Evolutionary conservation across 2,888 invertebrate genomes (phyloP).

Genomic region (Lycaena phlaeas): DNA sequence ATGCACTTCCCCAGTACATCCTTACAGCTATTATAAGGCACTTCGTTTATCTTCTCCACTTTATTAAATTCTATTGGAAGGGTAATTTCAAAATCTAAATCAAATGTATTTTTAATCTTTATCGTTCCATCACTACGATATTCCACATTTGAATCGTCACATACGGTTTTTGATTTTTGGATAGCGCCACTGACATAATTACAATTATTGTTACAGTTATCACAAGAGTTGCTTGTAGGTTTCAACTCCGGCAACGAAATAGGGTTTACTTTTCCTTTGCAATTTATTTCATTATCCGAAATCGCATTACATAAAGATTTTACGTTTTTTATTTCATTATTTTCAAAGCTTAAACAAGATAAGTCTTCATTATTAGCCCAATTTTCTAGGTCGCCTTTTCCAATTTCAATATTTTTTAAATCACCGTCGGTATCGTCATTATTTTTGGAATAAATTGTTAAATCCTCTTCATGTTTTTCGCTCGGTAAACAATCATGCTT

Average conservation of each 20-base stretch:
- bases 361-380: not conserved
- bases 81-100: conserved; percentile 29
- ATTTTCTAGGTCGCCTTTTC: conserved; percentile 14
- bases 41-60: conserved; percentile 17
- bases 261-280: not conserved
- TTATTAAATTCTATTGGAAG: conserved; percentile 9
- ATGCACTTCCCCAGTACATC: conserved; percentile 55
- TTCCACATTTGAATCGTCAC: conserved; percentile 23
- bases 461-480: conserved; percentile 11
- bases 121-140: conserved; percentile 42
- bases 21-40: conserved; percentile 51
- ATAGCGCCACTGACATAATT: conserved; percentile 1
- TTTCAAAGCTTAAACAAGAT: not conserved
- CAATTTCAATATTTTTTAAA: conserved; percentile 19
- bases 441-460: conserved; percentile 5
- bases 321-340: not conserved
- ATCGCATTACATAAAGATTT: not conserved
- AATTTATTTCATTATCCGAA: not conserved
- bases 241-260: too few relatives aligned
- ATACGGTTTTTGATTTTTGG: too few relatives aligned
- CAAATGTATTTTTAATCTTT: conserved; percentile 44
- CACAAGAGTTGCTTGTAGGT: conserved; percentile 21
- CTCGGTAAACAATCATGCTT: conserved; percentile 19
- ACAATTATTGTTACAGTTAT: conserved; percentile 27
- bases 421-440: conserved; percentile 8